Conservation (phyloP, 2,113 vertebrate species). For the Nicator chloris region DNA sequence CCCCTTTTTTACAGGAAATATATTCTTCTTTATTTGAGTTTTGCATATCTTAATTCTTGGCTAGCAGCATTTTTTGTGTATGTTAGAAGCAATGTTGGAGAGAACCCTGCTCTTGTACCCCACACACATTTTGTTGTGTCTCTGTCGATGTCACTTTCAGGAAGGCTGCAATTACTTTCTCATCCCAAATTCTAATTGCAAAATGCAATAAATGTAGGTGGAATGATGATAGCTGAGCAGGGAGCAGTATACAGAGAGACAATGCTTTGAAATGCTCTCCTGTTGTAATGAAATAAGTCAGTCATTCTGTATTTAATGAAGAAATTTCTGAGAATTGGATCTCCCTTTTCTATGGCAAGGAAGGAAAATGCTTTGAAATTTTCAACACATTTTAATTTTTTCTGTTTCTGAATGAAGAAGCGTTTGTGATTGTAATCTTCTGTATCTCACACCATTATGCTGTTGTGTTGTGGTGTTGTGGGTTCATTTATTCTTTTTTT, state of each 20-base stretch:
- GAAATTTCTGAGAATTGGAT: background rate
- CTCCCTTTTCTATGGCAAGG: background rate
- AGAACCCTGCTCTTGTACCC: background rate
- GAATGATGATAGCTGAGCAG: background rate
- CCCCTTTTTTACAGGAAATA: background rate
- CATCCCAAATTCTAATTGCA: background rate
- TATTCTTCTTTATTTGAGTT: background rate
- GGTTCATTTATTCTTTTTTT: background rate
- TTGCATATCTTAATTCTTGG: background rate
- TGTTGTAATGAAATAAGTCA: background rate
- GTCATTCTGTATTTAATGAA: background rate
- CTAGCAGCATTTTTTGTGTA: background rate
- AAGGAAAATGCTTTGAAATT: background rate
- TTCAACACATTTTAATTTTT: background rate
- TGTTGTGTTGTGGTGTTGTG: background rate
- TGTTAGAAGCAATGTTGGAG: background rate
- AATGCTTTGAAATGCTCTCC: background rate
- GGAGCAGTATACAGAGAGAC: background rate
- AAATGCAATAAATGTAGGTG: background rate
- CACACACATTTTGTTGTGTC: background rate
- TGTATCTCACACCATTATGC: background rate
- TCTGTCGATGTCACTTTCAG: background rate
- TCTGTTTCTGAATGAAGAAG: background rate
- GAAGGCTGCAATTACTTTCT: conserved; percentile 6
- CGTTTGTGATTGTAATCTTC: background rate